Conservation (phyloP, 1,140 invertebrate genomes). For the Drosophila ogumai region DNA sequence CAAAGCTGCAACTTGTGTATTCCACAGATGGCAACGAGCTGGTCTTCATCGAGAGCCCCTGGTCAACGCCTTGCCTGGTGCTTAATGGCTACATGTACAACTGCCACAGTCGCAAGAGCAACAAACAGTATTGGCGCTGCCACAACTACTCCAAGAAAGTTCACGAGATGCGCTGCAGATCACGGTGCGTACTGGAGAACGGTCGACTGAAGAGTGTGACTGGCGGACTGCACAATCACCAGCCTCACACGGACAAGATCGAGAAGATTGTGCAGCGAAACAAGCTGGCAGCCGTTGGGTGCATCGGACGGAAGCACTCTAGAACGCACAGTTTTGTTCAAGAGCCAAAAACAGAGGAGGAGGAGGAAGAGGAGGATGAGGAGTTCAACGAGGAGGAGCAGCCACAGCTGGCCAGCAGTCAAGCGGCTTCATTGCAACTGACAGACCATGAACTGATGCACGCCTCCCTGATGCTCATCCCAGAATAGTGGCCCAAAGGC, state of each 20-base stretch:
- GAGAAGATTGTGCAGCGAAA: conserved; percentile 78
- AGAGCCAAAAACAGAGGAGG: conserved; percentile 36
- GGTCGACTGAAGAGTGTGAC: conserved; percentile 73
- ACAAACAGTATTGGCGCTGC: conserved; percentile 84
- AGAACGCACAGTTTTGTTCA: conserved; percentile 43
- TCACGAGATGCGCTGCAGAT: conserved; percentile 77
- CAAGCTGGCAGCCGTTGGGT: conserved; percentile 52
- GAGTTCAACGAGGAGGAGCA: conserved; percentile 21
- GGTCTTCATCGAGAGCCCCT: conserved; percentile 83
- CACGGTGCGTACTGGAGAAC: conserved; percentile 79
- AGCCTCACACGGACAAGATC: conserved; percentile 84
- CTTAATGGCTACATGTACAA: conserved; percentile 83
- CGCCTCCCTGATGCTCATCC: conserved; percentile 67
- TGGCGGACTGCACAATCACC: conserved; percentile 80
- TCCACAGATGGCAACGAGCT: conserved; percentile 53
- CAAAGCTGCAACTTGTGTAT: background rate
- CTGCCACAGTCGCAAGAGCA: conserved; percentile 80
- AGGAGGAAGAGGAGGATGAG: conserved; percentile 21
- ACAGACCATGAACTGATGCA: conserved; percentile 69
- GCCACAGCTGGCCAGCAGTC: conserved; percentile 30
- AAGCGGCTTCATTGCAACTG: conserved; percentile 54
- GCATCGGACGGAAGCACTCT: conserved; percentile 37
- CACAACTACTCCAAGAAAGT: conserved; percentile 84
- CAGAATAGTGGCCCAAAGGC: conserved; percentile 41
- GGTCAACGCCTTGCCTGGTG: conserved; percentile 82